Evolutionary conservation across 2,797 vertebrate genomes (phyloP), one percentile per base, ranked within the genome.

Genomic region (Poeciliopsis paucimaculata): DNA sequence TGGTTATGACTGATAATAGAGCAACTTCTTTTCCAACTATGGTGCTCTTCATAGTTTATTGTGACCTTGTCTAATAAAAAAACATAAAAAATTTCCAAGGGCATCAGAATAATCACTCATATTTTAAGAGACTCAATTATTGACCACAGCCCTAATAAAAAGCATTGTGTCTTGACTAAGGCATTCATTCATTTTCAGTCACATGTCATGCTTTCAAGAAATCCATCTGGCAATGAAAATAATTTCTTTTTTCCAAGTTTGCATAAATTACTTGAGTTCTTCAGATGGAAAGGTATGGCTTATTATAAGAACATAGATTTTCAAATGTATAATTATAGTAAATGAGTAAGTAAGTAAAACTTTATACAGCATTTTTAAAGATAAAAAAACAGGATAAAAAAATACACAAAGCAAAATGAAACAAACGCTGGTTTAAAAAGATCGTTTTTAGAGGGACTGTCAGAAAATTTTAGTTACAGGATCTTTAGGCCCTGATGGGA

Each of bases 121-220:
- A 88, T 93, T 93, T 91, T 84, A 86, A 90, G 78, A 86, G 70
- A 85, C 77, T 84, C 87, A 91, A 92, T 93, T 90, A 93, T 91
- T 92, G 86, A 92, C 82, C 26, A 1, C 5, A n/a, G 28, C 47
- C 75, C 87, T 77, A 75, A 78, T 55, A 84, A 74, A 62, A 80
- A 81, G 74, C 81, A 80, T 12, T 68, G 79, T 51, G 71, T 66
- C 76, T 12, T 18, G 23, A 87, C 77, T 82, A 73, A 82, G 85
- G 70, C 77, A 80, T 75, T 88, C 31, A 34, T 34, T 86, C 75
- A 53, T 78, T 85, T 84, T 87, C 62, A 85, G 81, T 68, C 70
- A 89, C 82, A 87, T 82, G 85, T 89, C 45, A 76, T 79, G 76
- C 73, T 80, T 73, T 64, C 45, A 2, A 64, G 31, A 88, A 91